Percentiles rank a stretch among this genome's conserved stretches.
Conservation (phyloP, 1,140 invertebrate species). For the Drosophila parabipectinata region DNA sequence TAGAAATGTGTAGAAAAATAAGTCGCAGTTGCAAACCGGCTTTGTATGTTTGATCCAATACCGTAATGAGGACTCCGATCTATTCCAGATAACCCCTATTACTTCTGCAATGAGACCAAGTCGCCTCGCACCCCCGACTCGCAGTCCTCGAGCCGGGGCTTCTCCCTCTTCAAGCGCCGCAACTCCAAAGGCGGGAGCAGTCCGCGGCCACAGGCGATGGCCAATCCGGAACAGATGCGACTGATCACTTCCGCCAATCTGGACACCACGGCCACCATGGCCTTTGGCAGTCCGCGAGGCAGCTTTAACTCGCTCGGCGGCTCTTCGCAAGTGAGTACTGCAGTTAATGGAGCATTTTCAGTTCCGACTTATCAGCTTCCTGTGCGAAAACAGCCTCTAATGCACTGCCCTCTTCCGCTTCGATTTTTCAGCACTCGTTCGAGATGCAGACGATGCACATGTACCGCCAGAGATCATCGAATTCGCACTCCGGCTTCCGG, state of each 20-base stretch:
- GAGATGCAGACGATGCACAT: constrained; percentile 78
- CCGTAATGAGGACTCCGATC: background rate
- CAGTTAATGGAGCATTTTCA: constrained; percentile 19
- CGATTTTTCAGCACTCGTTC: constrained; percentile 69
- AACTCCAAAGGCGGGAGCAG: constrained; percentile 81
- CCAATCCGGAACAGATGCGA: constrained; percentile 75
- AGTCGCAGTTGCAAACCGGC: too few relatives aligned
- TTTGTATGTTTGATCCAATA: too few relatives aligned
- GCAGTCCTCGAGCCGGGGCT: constrained; percentile 70
- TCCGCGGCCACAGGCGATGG: constrained; percentile 54
- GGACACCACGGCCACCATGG: constrained; percentile 74
- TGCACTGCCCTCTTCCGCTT: constrained; percentile 42
- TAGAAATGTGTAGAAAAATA: too few relatives aligned
- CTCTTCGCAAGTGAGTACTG: constrained; percentile 74
- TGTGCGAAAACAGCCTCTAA: constrained; percentile 48
- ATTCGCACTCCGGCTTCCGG: constrained; percentile 80
- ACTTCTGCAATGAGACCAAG: constrained; percentile 81
- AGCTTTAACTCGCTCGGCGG: constrained; percentile 80
- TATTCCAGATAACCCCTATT: constrained; percentile 77
- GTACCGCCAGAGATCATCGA: constrained; percentile 72
- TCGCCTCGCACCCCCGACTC: constrained; percentile 82
- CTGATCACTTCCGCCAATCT: constrained; percentile 83
- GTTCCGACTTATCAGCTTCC: constrained; percentile 68
- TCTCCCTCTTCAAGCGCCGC: constrained; percentile 78
- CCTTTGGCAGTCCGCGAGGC: constrained; percentile 77